Base-by-base conservation (phyloP, 2,888 invertebrate genomes). In the Cylloceria caligata region DNA sequence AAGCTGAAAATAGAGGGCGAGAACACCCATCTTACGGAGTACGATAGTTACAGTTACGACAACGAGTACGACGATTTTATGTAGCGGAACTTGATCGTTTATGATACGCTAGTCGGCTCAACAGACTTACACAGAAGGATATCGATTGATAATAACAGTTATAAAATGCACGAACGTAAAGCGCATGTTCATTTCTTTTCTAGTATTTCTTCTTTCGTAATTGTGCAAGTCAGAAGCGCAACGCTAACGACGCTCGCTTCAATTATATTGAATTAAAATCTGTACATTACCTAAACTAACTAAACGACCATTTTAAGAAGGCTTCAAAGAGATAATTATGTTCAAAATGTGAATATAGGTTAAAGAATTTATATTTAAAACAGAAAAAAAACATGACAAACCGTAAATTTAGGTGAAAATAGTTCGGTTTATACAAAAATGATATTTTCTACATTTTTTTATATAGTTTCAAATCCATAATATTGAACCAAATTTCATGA, bases 31-130 rank as follows among this genome's bases (percentile, higher is more conserved):
- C 94, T 95, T 84, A 94, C 93, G 88, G 95, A 96, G 92, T 84
- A 83, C 80, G 94, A 95, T 77, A 95, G 95, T 86, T 95, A 94
- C 78, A 95, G 94, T 88, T 96, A 94, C 87, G 95, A 95, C 83
- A 94, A 94, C 79, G 96, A 96, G 72, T 96, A 94, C 90, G 96
- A 97, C 89, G 97, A 97, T 90, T 97, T 97, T 91, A 97, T 97
- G 96, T 97, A 96, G 94, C 94, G 91, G 88, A 88, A 86, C 89
- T 88, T 84, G 65, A 80, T 69, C 42, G 52, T 60, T 64, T 76
- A 62, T 52, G 49, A 68, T 71, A 73, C 75, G 83, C 85, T 82
- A 85, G 83, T 85, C 81, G 84, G 78, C 81, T 83, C 75, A 75
- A 83, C 73, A 72, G 67, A 77, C 80, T 81, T 76, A 81, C 72